Evolutionary conservation across 2,888 invertebrate species (phyloP).

Genomic region (Xestoiulus laeticollis): DNA sequence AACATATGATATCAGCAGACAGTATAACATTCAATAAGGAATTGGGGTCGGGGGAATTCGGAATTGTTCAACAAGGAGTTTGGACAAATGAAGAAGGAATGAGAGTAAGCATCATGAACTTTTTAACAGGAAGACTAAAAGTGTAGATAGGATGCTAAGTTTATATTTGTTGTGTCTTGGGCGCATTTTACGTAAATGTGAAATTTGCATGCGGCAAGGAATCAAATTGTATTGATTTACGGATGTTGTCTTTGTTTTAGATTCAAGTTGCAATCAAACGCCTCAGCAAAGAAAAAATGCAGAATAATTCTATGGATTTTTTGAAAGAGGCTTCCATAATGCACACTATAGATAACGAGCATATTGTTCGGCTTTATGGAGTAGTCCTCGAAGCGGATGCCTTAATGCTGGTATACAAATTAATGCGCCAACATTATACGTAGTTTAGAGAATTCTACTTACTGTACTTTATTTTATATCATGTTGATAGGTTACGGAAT

Average conservation of each 20-base stretch:
- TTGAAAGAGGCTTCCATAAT: constrained; percentile 98
- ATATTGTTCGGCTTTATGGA: constrained; percentile 96
- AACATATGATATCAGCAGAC: constrained; percentile 89
- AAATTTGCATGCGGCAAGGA: no score
- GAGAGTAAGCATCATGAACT: constrained; percentile 71
- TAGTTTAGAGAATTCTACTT: not conserved
- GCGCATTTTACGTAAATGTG: no score
- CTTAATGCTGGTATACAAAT: constrained; percentile 71
- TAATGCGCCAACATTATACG: not conserved
- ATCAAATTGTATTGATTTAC: no score
- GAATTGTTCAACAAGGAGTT: constrained; percentile 96
- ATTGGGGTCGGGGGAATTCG: constrained; percentile 96
- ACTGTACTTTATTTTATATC: not conserved
- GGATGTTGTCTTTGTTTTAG: constrained; percentile 65
- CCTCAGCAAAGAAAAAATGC: constrained; percentile 91
- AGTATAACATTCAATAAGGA: constrained; percentile 93
- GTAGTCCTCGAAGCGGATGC: constrained; percentile 93
- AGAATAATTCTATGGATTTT: constrained; percentile 95
- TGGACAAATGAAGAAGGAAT: constrained; percentile 93
- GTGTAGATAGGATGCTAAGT: no score
- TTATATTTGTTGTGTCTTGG: no score
- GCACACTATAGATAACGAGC: constrained; percentile 97
- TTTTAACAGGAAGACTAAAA: no score
- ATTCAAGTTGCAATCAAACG: constrained; percentile 98
- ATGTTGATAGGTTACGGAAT: constrained; percentile 80